A percentile compares a stretch with the other conserved stretches of the same genome.
phyloP scores from a whole-genome alignment of 1,140 invertebrate genomes.

The Brachionus calyciflorus region DNA sequence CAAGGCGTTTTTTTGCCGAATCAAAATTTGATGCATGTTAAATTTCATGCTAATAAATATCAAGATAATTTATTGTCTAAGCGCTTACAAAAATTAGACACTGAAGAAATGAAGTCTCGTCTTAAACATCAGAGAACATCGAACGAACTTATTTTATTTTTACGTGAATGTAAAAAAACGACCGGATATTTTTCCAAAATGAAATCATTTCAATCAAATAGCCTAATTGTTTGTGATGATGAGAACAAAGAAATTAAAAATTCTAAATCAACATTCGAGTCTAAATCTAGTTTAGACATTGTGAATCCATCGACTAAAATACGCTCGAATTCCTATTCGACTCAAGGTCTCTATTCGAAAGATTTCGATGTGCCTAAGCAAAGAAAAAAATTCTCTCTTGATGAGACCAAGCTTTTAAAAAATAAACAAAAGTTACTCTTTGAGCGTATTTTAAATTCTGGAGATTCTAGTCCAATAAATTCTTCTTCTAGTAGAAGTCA shows the following conservation, averaged over 20 bases:
- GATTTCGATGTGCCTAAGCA: too few species aligned
- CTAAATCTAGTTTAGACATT: not conserved
- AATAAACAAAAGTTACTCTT: constrained; percentile 1
- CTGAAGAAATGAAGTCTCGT: constrained; percentile 36
- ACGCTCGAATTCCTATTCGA: not conserved
- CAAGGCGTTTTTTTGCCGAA: not conserved
- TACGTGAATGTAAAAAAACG: constrained; percentile 34
- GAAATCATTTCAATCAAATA: constrained; percentile 30
- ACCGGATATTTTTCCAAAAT: constrained; percentile 41
- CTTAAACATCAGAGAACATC: constrained; percentile 38
- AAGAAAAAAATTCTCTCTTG: not conserved
- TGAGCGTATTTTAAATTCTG: not conserved
- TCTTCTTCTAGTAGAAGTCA: constrained; percentile 12
- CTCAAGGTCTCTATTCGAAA: too few species aligned
- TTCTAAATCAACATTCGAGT: not conserved
- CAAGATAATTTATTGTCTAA: constrained; percentile 32
- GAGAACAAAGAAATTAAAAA: not conserved
- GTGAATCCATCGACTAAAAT: not conserved
- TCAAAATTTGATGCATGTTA: constrained; percentile 44
- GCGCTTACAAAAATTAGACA: not conserved
- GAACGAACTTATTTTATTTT: constrained; percentile 22
- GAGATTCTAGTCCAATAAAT: not conserved
- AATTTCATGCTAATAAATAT: constrained; percentile 40
- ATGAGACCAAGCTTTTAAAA: not conserved
- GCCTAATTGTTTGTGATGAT: not conserved